Conservation (phyloP, 2,797 vertebrate species). For the Erpetoichthys calabaricus region DNA sequence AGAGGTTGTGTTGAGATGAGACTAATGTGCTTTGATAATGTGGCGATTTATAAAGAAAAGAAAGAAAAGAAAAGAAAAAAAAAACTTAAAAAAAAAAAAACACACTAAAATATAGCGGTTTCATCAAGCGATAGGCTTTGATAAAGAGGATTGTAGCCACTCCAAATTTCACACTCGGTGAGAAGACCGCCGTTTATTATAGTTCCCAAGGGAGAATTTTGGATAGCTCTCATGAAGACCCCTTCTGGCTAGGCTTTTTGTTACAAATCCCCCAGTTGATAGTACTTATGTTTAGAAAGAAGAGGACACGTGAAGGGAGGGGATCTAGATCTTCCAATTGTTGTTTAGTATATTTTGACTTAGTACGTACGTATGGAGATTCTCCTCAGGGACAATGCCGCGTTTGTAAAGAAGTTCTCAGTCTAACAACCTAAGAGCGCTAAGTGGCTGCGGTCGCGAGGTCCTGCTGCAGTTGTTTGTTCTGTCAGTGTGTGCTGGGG, state of each 20-base stretch:
- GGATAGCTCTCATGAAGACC: neutral
- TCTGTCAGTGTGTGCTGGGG: too few species aligned
- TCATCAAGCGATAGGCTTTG: neutral
- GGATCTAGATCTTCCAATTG: neutral
- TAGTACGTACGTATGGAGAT: neutral
- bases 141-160: neutral
- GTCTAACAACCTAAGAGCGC: neutral
- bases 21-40: too few species aligned
- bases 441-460: too few species aligned
- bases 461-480: too few species aligned
- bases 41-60: too few species aligned
- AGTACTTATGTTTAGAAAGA: neutral
- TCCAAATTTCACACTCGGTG: neutral
- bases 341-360: neutral
- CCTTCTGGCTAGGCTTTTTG: neutral
- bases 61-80: too few species aligned
- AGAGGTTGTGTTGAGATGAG: too few species aligned
- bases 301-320: slow-evolving; percentile 2
- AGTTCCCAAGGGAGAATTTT: slow-evolving; percentile 1
- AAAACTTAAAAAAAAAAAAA: too few species aligned
- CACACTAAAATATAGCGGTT: too few species aligned
- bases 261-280: neutral
- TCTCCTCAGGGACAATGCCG: neutral
- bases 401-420: neutral
- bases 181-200: slow-evolving; percentile 2